Evolutionary conservation across 2,888 invertebrate genomes (phyloP), one percentile per base, ranked within the genome.

Genomic region (Mylabris sibirica): DNA sequence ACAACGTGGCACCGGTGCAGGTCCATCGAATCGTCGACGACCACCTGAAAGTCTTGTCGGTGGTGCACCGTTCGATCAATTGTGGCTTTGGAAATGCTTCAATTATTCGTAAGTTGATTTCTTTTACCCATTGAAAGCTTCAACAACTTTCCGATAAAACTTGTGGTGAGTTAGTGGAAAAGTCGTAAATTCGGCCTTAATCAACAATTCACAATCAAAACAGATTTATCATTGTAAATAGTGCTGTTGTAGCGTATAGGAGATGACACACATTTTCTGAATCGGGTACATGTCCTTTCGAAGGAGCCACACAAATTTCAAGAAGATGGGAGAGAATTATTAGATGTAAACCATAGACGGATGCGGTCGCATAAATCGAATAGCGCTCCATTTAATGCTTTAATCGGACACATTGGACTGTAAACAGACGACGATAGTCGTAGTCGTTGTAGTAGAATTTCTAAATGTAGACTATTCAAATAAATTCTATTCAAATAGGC

Each of bases 11-110:
- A 86, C 87, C 0, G 87, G 88, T 2, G 84, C 84, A 14, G 83
- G 83, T 30, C 83, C 83, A 2, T 80, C 83, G 3, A 81, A 78
- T 69, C 69, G 80, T 26, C 77, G 85, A 80, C 30, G 86, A 82
- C 77, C 88, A 0, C 88, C 89, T 20, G 87, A 89, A 49, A 88
- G 88, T 79, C 84, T 89, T 59, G 88, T 89, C 59, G 87, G 90
- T 8, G 88, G 89, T 1, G 86, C 89, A 0, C 81, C 87, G 0
- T 87, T 89, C 70, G 90, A 91, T 72, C 84, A 89, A 22, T 85
- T 90, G 0, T 90, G 90, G 90, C 87, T 90, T 84, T 90, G 90
- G 90, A 89, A 89, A 72, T 90, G 91, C 76, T 90, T 90, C 76
- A 90, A 90, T 79, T 90, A 90, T 76, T 90, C 90, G 90, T 90